Conservation (phyloP, 2,888 invertebrate species). For the Lithophane ornitopus region DNA sequence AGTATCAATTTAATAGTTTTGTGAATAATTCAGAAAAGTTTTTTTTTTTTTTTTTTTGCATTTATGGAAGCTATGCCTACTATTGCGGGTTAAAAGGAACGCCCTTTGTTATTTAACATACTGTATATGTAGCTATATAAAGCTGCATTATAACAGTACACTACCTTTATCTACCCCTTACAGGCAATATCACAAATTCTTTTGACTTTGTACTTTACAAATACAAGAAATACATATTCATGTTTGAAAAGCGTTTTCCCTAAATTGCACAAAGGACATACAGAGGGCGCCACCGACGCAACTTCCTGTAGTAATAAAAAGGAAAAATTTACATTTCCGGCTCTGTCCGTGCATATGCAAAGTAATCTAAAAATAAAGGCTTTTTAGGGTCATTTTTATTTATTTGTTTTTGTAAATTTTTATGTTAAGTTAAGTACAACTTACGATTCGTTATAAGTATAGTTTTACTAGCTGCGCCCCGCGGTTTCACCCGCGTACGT, state of each 20-base stretch:
- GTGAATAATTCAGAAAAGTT: too few species aligned
- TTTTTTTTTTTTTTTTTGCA: too few species aligned
- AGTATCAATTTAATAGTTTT: too few species aligned
- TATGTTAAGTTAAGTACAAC: too few species aligned
- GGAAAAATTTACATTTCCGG: conserved; percentile 62
- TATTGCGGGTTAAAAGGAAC: too few species aligned
- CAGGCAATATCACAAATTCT: conserved; percentile 20
- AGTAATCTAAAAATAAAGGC: conserved; percentile 16
- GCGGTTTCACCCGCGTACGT: too few species aligned
- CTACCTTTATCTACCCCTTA: background rate
- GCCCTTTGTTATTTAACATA: too few species aligned
- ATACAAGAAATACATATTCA: conserved; percentile 54
- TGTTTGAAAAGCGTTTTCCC: conserved; percentile 30
- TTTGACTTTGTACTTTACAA: conserved; percentile 12
- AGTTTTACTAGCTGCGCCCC: too few species aligned
- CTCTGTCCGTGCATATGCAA: conserved; percentile 45
- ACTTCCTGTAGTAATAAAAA: conserved; percentile 59
- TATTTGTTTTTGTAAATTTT: conserved; percentile 7
- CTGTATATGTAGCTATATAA: too few species aligned
- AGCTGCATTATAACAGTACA: too few species aligned
- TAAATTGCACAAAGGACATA: conserved; percentile 48
- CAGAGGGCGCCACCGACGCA: conserved; percentile 39
- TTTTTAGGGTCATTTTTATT: conserved; percentile 6
- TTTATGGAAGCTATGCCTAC: too few species aligned
- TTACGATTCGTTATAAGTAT: too few species aligned